Evolutionary conservation across 2,888 invertebrate genomes (phyloP), one percentile per base, ranked within the genome.

Genomic region (Zootermopsis nevadensis): DNA sequence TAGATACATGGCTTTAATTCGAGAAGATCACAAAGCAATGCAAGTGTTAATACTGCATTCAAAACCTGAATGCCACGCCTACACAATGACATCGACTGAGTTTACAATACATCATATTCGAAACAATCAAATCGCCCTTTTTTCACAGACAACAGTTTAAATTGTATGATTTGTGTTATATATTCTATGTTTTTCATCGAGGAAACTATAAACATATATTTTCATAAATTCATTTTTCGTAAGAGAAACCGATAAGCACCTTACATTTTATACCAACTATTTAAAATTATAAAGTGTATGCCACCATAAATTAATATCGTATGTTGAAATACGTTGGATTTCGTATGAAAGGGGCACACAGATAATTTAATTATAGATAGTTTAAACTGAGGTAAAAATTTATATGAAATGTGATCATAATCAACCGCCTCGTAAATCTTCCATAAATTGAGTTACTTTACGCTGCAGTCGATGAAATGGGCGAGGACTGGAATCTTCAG

Each of bases 121-220:
- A 38, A 60, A 80, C 38, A 38, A n/a, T 33, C 60, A 80, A 80
- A 60, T 80, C 6, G 8, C 48, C n/a, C n/a, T n/a, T 27, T 80
- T 60, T 80, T 80, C 33, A 66, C 38, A 27, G 27, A 60, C 24
- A 80, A 80, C n/a, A 67, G 35, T 60, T 42, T 77, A 22, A 66
- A 66, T 80, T 35, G 15, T 38, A 53, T 38, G 30, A 4, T 80
- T 27, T 38, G n/a, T 60, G 33, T 19, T 38, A 38, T 60, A 66
- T 35, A 31, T 7, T 69, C n/a, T 33, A 24, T 35, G n/a, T 19
- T 76, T 48, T 66, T 53, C 66, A 35, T 79, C 66, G 66, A 66
- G 66, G 79, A 66, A 79, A 66, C 38, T 66, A 79, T 66, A 15
- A 24, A 10, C 27, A n/a, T 38, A 38, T 38, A 38, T 38, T 33